Evolutionary conservation across 2,797 vertebrate genomes (phyloP).

Genomic region (Gadopsis marmoratus): DNA sequence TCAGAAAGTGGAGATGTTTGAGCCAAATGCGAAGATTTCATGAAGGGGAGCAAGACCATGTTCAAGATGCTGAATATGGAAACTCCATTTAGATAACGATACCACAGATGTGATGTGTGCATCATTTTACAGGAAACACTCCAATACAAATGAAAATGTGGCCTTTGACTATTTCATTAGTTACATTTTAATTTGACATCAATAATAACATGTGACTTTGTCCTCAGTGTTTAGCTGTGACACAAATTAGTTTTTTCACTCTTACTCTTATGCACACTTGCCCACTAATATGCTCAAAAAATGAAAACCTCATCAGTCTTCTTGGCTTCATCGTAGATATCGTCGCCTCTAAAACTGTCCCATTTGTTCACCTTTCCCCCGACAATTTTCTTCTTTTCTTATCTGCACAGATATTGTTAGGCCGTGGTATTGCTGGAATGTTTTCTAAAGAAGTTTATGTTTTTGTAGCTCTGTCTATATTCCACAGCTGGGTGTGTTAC

Average conservation of each 20-base stretch:
- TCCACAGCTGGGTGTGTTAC: conserved; percentile 58
- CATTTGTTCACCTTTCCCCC: too few species aligned
- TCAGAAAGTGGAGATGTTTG: conserved; percentile 16
- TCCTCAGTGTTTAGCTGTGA: not conserved
- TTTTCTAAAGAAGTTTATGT: conserved; percentile 68
- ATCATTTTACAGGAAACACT: not conserved
- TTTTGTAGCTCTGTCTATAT: conserved; percentile 51
- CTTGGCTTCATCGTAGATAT: conserved; percentile 5
- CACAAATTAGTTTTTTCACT: not conserved
- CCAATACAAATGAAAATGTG: not conserved
- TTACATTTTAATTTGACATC: not conserved
- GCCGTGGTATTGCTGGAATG: conserved; percentile 82
- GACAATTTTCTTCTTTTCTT: too few species aligned
- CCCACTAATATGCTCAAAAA: not conserved
- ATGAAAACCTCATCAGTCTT: not conserved
- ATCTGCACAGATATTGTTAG: conserved; percentile 70
- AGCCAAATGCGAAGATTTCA: conserved; percentile 21
- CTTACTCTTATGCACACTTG: too few species aligned
- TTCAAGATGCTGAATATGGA: not conserved
- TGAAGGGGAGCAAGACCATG: not conserved
- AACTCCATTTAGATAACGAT: not conserved
- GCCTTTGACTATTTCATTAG: not conserved
- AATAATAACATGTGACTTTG: not conserved
- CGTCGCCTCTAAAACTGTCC: not conserved
- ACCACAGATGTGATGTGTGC: not conserved